These are phyloP conservation scores for Sapajus apella DNA, from an alignment of 2,113 vertebrate species.

Conservation along the genomic window DNA sequence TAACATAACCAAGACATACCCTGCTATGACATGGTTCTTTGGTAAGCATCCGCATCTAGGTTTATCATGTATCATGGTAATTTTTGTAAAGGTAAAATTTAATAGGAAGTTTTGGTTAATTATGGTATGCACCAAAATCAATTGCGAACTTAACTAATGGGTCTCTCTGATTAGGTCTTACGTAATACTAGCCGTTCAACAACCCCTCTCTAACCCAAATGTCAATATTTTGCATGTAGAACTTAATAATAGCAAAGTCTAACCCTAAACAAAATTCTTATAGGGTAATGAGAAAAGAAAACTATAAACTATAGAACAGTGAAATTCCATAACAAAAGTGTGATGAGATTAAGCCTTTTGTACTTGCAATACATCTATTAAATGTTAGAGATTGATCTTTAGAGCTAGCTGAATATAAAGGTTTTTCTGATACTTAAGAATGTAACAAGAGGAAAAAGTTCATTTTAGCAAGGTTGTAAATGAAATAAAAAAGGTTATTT, in stretches of 20 bases:
- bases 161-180: not conserved
- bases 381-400: conserved; percentile 54
- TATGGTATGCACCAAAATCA: not conserved
- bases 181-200: not conserved
- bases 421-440: conserved; percentile 29
- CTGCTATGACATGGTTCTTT: not conserved
- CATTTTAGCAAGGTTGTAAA: conserved; percentile 40
- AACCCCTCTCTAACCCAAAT: not conserved
- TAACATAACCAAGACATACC: not conserved
- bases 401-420: conserved; percentile 8
- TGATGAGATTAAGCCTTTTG: conserved; percentile 24
- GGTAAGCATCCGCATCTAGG: not conserved
- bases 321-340: conserved; percentile 16
- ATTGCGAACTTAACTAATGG: not conserved
- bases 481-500: conserved; percentile 52
- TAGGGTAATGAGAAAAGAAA: conserved; percentile 47
- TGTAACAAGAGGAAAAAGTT: conserved; percentile 28
- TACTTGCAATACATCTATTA: not conserved
- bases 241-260: not conserved
- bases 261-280: conserved; percentile 43
- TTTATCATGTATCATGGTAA: not conserved
- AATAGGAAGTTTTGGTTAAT: not conserved
- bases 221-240: not conserved
- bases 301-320: conserved; percentile 32
- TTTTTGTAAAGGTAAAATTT: not conserved